phyloP scores from a whole-genome alignment of 2,888 invertebrate genomes.

The Mesorhabditis belari region DNA sequence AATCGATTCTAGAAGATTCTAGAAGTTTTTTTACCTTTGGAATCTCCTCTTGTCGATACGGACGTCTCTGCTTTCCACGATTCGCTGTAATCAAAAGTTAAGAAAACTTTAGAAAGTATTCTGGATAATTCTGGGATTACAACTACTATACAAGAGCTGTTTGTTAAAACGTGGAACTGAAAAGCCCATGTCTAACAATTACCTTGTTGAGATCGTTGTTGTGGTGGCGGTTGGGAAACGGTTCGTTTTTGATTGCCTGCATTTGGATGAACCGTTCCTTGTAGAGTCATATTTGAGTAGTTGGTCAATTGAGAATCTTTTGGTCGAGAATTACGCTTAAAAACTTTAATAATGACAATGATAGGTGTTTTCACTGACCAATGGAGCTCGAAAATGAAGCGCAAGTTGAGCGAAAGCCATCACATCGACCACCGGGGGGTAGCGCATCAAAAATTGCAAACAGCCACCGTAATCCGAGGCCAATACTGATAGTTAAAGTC shows the following conservation, averaged over 20 bases:
- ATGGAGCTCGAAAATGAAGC: conserved; percentile 58
- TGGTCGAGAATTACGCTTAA: not conserved
- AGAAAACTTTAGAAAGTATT: no score
- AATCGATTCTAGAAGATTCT: no score
- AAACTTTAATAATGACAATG: not conserved
- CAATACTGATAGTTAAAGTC: conserved; percentile 12
- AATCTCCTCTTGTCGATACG: no score
- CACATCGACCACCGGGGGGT: conserved; percentile 65
- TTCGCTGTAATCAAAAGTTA: no score
- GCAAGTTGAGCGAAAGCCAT: conserved; percentile 64
- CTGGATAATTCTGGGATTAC: no score
- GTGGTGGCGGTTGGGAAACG: not conserved
- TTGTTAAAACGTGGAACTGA: no score
- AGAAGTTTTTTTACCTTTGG: no score
- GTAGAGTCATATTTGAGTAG: not conserved
- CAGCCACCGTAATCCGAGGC: conserved; percentile 62
- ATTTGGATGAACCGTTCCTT: conserved; percentile 1
- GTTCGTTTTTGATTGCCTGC: conserved; percentile 1
- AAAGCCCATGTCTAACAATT: no score
- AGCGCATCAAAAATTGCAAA: conserved; percentile 66
- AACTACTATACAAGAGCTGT: no score
- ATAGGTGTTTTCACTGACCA: conserved; percentile 43
- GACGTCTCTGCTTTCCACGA: no score
- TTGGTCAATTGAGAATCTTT: not conserved
- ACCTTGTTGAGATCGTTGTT: no score